Evolutionary conservation across 2,113 vertebrate species (phyloP).

Genomic region (Chaetura pelagica): DNA sequence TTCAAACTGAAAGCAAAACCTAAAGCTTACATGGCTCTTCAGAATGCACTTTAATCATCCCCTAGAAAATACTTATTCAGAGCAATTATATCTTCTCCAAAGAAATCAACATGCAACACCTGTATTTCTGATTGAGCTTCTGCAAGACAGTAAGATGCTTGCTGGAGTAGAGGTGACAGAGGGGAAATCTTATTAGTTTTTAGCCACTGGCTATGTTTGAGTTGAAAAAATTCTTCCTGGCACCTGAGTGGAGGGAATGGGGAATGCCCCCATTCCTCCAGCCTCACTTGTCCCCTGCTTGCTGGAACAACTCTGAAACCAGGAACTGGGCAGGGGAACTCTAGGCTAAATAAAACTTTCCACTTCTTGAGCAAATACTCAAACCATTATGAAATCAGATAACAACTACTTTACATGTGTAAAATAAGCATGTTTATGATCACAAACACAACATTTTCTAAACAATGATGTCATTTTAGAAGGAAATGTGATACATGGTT

Average conservation of each 20-base stretch:
- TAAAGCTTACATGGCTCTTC: neutral
- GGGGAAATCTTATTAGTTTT: neutral
- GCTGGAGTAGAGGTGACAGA: rapidly evolving
- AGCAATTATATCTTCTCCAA: neutral
- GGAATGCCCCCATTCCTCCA: neutral
- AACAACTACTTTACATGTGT: neutral
- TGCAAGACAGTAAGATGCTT: neutral
- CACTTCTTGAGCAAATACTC: neutral
- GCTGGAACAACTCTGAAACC: neutral
- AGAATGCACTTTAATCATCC: neutral
- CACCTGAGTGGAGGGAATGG: rapidly evolving
- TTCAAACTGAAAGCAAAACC: neutral
- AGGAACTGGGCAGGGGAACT: neutral
- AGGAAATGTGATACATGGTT: neutral
- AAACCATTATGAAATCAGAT: neutral
- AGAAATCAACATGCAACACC: neutral
- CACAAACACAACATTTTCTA: neutral
- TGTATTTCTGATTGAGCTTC: neutral
- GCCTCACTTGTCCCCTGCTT: neutral
- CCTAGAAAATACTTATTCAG: neutral
- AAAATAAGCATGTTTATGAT: neutral
- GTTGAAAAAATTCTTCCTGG: neutral
- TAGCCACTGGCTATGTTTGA: neutral
- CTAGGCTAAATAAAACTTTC: neutral
- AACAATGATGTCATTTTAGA: neutral